Conservation (phyloP, 1,140 invertebrate genomes). For the Ctenoplectra terminalis region DNA sequence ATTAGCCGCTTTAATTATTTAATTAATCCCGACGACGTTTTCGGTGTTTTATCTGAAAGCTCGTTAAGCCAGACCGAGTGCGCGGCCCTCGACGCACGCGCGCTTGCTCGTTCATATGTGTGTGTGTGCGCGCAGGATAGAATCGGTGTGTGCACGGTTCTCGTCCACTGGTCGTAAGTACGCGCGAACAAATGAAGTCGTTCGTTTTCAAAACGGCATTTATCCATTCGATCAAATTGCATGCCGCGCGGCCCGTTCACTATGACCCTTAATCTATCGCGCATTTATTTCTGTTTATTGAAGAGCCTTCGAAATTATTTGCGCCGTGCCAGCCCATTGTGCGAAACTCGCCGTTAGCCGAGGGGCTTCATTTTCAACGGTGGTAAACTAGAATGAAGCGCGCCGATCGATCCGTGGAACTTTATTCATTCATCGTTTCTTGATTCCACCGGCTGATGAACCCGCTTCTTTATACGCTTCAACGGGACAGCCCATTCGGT, state of each 20-base stretch:
- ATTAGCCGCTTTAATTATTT: constrained; percentile 80
- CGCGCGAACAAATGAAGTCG: constrained; percentile 48
- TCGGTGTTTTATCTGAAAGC: constrained; percentile 78
- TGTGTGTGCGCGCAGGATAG: background rate
- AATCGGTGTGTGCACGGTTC: background rate
- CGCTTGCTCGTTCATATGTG: background rate
- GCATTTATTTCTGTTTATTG: constrained; percentile 51
- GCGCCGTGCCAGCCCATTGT: constrained; percentile 36
- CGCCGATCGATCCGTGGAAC: constrained; percentile 9
- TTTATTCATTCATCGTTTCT: constrained; percentile 8
- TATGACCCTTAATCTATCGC: constrained; percentile 41
- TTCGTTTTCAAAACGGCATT: constrained; percentile 54
- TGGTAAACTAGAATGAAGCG: background rate
- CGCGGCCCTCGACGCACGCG: background rate
- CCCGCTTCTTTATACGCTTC: constrained; percentile 1
- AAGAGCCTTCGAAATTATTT: constrained; percentile 51
- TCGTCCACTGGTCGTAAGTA: constrained; percentile 31
- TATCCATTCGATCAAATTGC: constrained; percentile 56
- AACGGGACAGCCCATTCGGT: background rate
- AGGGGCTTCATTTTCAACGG: background rate
- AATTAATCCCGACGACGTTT: constrained; percentile 79
- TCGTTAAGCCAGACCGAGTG: constrained; percentile 73
- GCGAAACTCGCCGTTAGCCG: background rate
- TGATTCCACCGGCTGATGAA: background rate
- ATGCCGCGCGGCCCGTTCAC: constrained; percentile 32